Base-by-base conservation (phyloP, 2,113 vertebrate species). In the Oryzias celebensis region DNA sequence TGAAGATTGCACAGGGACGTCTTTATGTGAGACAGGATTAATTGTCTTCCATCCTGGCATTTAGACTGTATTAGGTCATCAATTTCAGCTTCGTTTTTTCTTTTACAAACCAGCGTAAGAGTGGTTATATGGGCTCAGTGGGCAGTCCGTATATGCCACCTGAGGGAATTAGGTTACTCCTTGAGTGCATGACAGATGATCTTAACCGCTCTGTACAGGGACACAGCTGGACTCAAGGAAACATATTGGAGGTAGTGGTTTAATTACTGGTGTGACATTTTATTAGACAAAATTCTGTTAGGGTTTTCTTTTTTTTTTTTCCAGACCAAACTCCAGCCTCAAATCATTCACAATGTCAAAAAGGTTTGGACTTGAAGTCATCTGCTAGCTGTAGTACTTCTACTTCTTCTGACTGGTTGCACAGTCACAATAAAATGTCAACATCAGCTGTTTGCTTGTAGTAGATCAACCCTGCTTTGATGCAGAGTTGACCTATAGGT, bases 101-200 rank as follows among this genome's bases (percentile, higher is more conserved):
- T 65, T 71, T 78, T 80, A 78, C 58, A 74, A 72, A 80, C 74
- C 71, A 14, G 71, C 41, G 52, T 47, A 53, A 5, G 31, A 58
- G 72, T 20, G 3, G 71, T 75, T 78, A 68, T 66, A 77, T 14
- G 36, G 69, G 63, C 71, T 44, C 7, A 24, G 43, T 68, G 71
- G 61, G 68, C 60, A 71, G 77, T 72, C 66, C 67, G 58, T 78
- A 82, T 68, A 55, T 76, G 79, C 76, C 77, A 86, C 71, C 58
- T 77, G 73, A 65, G 62, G 71, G 76, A 50, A 48, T 71, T 71
- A 31, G 61, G 64, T 52, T 20, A 14, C 22, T 58, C 58, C 23
- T 64, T 4, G 43, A 49, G 10, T 59, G 14, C 26, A 59, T 52
- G 58, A 60, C 48, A 67, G 18, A 49, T 28, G 43, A 49, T 55